Conservation (phyloP, 2,797 vertebrate species). For the Paedocypris micromegethes region DNA sequence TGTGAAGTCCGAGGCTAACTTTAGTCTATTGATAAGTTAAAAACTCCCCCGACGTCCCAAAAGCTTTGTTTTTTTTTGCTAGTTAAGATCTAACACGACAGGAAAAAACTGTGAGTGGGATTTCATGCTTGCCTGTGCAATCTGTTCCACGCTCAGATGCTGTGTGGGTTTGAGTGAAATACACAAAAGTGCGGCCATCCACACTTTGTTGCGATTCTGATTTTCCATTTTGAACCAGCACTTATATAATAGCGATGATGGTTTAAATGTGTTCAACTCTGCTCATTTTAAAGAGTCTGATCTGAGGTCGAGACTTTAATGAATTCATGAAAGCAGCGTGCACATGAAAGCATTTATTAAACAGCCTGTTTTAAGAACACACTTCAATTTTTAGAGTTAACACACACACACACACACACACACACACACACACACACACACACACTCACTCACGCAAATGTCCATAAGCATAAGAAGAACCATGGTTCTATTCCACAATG, state of each 20-base stretch:
- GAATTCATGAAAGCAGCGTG: slow-evolving; percentile 1
- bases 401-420: too few species aligned
- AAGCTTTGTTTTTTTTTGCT: too few species aligned
- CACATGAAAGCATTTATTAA: background rate
- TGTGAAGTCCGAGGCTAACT: too few species aligned
- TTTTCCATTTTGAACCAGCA: slow-evolving; percentile 1
- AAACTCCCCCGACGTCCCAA: too few species aligned
- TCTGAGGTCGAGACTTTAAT: background rate
- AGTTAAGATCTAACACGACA: too few species aligned
- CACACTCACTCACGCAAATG: too few species aligned
- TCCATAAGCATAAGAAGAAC: too few species aligned
- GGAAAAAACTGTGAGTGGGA: background rate
- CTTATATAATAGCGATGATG: slow-evolving; percentile 5
- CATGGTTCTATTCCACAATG: too few species aligned
- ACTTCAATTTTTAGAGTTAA: too few species aligned
- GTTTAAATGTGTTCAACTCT: background rate
- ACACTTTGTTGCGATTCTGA: slow-evolving; percentile 3
- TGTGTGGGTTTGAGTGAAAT: slow-evolving; percentile 25
- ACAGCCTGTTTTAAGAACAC: background rate
- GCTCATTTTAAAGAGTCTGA: background rate
- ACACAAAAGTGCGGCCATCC: slow-evolving; percentile 5
- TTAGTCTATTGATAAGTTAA: too few species aligned
- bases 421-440: too few species aligned
- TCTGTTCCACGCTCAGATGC: slow-evolving; percentile 23
- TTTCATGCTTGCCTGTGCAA: background rate